Percentiles rank a stretch among this genome's conserved stretches.
Evolutionary conservation across 2,113 vertebrate species (phyloP).

Genomic region (Emydura subglobosa): DNA sequence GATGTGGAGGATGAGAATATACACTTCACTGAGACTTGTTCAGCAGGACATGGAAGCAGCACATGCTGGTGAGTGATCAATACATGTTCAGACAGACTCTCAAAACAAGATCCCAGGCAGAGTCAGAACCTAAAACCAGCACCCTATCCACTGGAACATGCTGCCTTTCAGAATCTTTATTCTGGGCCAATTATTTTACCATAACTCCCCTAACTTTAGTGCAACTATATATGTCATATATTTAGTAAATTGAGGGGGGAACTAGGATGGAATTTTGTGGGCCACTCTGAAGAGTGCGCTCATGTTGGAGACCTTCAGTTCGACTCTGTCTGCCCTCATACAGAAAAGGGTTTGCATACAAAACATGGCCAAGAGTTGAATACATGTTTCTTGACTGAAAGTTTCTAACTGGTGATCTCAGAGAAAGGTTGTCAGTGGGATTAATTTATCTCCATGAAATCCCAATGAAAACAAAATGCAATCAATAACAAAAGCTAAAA

Average conservation of each 20-base stretch:
- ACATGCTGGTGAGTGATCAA: neutral
- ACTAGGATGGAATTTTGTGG: neutral
- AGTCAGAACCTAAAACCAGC: neutral
- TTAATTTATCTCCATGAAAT: constrained; percentile 55
- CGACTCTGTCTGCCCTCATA: neutral
- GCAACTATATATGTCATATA: fast-evolving
- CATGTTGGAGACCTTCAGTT: neutral
- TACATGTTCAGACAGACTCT: neutral
- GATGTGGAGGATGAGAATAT: neutral
- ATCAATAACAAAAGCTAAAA: constrained; percentile 67
- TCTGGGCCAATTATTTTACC: neutral
- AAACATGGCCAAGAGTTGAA: neutral
- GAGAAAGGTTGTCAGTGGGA: constrained; percentile 34
- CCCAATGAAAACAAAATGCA: constrained; percentile 54
- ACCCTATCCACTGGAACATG: neutral
- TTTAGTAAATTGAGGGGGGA: neutral
- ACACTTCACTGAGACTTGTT: neutral
- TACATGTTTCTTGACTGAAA: neutral
- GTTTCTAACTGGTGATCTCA: constrained; percentile 37
- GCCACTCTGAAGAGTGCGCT: neutral
- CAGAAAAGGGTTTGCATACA: neutral
- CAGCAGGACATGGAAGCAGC: neutral
- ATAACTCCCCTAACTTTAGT: neutral
- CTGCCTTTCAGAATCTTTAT: neutral
- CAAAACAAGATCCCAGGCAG: neutral